Evolutionary conservation across 2,888 invertebrate species (phyloP), one percentile per base, ranked within the genome.

Genomic region (Actias luna): DNA sequence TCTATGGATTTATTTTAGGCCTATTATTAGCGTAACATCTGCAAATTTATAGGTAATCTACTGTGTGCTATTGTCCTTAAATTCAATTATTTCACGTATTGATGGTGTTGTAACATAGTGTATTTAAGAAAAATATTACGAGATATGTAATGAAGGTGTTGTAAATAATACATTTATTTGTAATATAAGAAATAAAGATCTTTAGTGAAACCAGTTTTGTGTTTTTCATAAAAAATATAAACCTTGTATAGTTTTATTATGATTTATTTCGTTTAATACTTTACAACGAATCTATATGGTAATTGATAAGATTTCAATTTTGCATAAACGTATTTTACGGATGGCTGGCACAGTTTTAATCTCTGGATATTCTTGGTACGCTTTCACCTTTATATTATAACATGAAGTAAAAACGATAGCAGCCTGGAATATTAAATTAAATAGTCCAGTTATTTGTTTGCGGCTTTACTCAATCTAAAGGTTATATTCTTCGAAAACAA

Each of bases 121-220:
- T 78, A 77, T 76, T 77, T 71, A 76, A 77, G 76, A 80, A 80
- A 84, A 79, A 80, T 78, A 80, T 76, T 59, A 31, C 58, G 75
- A 74, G 77, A 75, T 70, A 76, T 83, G 82, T 83, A 83, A 82
- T 81, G 80, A 82, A 75, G 75, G 76, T 74, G 73, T 73, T 92
- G 92, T 92, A 92, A 83, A 92, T 92, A 92, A 87, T 80, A 55
- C 27, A 55, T 88, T 90, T 89, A 92, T 88, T 87, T 89, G 89
- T 91, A 89, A 83, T 85, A 84, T 90, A 90, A 88, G 84, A 83
- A 86, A 82, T 85, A 89, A 91, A 91, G 84, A 89, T 84, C 85
- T 84, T 89, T 90, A 91, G 91, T 89, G 89, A 90, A 91, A 84
- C 76, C 78, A 79, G 69, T 64, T 16, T 55, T 60, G 63, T 61